Percentiles rank a stretch among this genome's conserved stretches.
These are phyloP conservation scores for Bujurquina vittata DNA, from an alignment of 2,113 vertebrate species.

Conservation along the genomic window DNA sequence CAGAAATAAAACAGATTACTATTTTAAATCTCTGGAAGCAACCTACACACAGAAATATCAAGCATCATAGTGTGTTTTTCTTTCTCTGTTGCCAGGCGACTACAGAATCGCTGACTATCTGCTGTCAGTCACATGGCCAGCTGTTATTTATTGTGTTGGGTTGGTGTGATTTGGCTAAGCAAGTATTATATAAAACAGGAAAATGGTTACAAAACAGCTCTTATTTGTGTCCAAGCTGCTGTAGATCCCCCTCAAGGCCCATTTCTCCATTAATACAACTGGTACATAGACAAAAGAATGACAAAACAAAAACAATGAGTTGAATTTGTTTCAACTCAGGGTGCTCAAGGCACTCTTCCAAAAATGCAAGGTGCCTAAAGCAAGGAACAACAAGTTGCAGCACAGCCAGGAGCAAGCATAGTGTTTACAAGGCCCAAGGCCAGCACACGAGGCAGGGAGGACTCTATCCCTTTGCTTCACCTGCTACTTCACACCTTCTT, in stretches of 20 bases:
- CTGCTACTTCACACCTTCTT: constrained; percentile 5
- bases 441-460: neutral
- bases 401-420: constrained; percentile 24
- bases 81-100: constrained; percentile 57
- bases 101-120: constrained; percentile 25
- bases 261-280: constrained; percentile 19
- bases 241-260: neutral
- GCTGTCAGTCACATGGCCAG: constrained; percentile 58
- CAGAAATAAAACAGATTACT: constrained; percentile 3
- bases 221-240: constrained; percentile 15
- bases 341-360: constrained; percentile 34
- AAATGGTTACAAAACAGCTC: constrained; percentile 35
- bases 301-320: constrained; percentile 32
- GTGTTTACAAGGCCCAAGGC: constrained; percentile 35
- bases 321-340: constrained; percentile 27
- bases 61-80: constrained; percentile 32
- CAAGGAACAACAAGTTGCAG: constrained; percentile 25
- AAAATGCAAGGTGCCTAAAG: constrained; percentile 43
- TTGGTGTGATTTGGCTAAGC: constrained; percentile 36
- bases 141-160: constrained; percentile 51
- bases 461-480: neutral
- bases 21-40: constrained; percentile 23
- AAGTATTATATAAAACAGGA: constrained; percentile 38
- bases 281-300: constrained; percentile 19
- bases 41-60: neutral